Conservation (phyloP, 2,113 vertebrate species). For the Hypomesus transpacificus region DNA sequence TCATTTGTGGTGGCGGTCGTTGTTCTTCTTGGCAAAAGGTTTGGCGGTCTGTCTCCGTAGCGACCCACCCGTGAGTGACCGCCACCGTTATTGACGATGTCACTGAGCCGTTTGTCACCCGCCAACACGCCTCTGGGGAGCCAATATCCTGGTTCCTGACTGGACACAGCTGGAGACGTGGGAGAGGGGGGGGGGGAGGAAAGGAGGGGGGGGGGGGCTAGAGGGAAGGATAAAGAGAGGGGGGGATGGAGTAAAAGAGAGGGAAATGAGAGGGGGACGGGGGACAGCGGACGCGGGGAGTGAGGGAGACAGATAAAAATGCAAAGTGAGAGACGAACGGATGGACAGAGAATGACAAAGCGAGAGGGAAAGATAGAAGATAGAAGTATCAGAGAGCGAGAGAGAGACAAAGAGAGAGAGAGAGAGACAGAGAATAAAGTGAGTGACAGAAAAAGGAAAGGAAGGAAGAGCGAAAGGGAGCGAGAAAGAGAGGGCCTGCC, state of each 20-base stretch:
- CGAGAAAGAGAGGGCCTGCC: too few relatives aligned
- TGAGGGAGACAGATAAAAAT: too few relatives aligned
- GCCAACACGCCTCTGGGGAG: constrained; percentile 15
- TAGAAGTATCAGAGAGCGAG: too few relatives aligned
- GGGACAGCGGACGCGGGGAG: too few relatives aligned
- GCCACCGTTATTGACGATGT: constrained; percentile 27
- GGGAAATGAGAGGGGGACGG: neutral
- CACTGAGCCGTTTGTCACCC: constrained; percentile 11
- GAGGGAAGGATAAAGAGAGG: constrained; percentile 1
- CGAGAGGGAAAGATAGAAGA: too few relatives aligned
- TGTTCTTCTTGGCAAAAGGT: constrained; percentile 31
- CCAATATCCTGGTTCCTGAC: constrained; percentile 15
- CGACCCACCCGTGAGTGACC: constrained; percentile 2
- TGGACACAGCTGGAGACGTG: constrained; percentile 3
- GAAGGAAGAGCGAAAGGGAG: too few relatives aligned
- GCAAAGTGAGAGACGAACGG: too few relatives aligned
- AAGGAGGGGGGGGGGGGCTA: constrained; percentile 1
- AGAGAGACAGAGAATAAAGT: too few relatives aligned
- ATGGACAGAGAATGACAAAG: too few relatives aligned
- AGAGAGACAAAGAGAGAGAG: too few relatives aligned
- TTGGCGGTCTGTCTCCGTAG: constrained; percentile 31
- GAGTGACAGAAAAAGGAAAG: too few relatives aligned
- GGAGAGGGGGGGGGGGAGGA: neutral
- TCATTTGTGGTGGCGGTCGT: constrained; percentile 22
- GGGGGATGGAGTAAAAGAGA: neutral